Evolutionary conservation across 1,140 invertebrate genomes (phyloP).

Genomic region (Camponotus vicinus): DNA sequence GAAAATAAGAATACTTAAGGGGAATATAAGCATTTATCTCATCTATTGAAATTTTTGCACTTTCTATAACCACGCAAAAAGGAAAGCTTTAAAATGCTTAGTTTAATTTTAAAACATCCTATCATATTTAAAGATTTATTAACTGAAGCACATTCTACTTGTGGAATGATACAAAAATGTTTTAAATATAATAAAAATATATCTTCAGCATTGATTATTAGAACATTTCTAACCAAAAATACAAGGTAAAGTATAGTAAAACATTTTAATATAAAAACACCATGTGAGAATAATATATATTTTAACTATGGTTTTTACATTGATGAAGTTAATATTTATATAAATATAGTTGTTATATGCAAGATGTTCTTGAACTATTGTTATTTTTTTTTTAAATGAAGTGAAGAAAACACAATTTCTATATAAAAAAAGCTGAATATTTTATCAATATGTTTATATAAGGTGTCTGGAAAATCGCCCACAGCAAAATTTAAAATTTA

Average conservation of each 20-base stretch:
- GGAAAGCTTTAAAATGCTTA: slow-evolving; percentile 27
- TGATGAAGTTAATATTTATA: not conserved
- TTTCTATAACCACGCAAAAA: not conserved
- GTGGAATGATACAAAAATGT: slow-evolving; percentile 28
- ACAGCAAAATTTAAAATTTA: too few relatives aligned
- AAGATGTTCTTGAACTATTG: not conserved
- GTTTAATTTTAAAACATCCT: not conserved
- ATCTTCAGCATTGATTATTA: not conserved
- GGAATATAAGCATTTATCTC: not conserved
- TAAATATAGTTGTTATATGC: not conserved
- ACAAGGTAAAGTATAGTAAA: slow-evolving; percentile 23
- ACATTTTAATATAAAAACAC: slow-evolving; percentile 4
- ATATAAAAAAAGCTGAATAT: not conserved
- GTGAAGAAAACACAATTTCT: not conserved
- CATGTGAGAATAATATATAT: not conserved
- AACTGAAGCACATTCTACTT: not conserved
- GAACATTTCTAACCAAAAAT: slow-evolving; percentile 9
- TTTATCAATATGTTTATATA: not conserved
- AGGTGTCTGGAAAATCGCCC: too few relatives aligned
- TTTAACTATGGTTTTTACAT: not conserved
- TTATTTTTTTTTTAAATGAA: slow-evolving; percentile 12
- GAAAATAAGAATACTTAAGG: slow-evolving; percentile 12
- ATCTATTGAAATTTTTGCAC: not conserved
- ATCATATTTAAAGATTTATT: not conserved
- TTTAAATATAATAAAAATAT: not conserved